phyloP scores from a whole-genome alignment of 1,140 invertebrate genomes.

The Drosophila bocqueti region DNA sequence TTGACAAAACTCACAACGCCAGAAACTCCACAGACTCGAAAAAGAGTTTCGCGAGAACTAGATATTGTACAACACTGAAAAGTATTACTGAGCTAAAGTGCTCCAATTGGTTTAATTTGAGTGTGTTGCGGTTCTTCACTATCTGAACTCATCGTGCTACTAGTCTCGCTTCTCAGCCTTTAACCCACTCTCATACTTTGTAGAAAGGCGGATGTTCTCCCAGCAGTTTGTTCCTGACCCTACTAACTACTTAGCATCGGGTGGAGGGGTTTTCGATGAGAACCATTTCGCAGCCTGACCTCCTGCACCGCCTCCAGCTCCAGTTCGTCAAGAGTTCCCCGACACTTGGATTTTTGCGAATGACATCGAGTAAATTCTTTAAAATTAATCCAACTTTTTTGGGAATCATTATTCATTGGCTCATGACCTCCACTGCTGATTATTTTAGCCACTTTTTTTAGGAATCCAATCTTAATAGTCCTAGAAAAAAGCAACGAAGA shows the following conservation, averaged over 20 bases:
- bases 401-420: not conserved
- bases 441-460: not conserved
- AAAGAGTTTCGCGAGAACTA: constrained; percentile 58
- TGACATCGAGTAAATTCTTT: constrained; percentile 10
- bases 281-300: too few relatives aligned
- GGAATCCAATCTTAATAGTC: too few relatives aligned
- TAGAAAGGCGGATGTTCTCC: too few relatives aligned
- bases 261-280: too few relatives aligned
- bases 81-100: constrained; percentile 24
- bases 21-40: constrained; percentile 19
- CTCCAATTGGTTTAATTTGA: too few relatives aligned
- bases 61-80: constrained; percentile 38
- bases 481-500: too few relatives aligned
- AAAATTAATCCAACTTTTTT: not conserved
- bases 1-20: too few relatives aligned
- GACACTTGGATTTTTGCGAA: constrained; percentile 31
- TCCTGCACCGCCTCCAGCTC: not conserved
- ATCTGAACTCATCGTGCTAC: not conserved
- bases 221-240: too few relatives aligned
- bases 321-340: constrained; percentile 19
- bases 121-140: not conserved
- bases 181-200: not conserved
- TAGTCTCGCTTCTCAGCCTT: not conserved
- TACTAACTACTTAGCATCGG: too few relatives aligned
- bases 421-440: not conserved